Base-by-base conservation (phyloP, 1,140 invertebrate species). In the Drosophila nannoptera region DNA sequence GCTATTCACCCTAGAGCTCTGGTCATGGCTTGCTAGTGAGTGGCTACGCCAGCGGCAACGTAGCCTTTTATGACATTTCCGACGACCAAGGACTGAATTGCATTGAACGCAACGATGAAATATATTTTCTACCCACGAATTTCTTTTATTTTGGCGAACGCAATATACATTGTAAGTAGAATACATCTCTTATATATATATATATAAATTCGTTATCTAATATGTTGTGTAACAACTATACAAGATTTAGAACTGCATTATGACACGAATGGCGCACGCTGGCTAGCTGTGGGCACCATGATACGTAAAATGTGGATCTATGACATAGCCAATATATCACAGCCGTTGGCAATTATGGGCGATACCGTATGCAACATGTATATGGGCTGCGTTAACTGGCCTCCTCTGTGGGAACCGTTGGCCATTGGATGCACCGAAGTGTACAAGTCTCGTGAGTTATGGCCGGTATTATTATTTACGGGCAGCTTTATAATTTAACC, bases 161-260 rank as follows among this genome's bases (percentile, higher is more conserved):
- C 4, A 75, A 73, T 48, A 64, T 89, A 9, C 53, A 64, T n/a
- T 42, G 87, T 89, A 77, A 73, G 71, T 56, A 33, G 7, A 0
- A 43, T 7, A 12, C 6, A 6, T 43, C n/a, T 43, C 0, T 12
- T 54, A 5, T 29, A 7, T 46, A 46, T 45, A n/a, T 11, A 7
- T 31, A 31, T 8, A 7, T 38, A 14, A 43, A 14, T 43, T 14
- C 12, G 7, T 43, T 14, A 43, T 43, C 12, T 43, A 7, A 7
- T 43, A 14, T 62, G 9, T 22, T 22, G 1, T 22, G 22, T 22
- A 22, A n/a, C n/a, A n/a, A 22, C 1, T 22, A 22, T 22, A 22
- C 22, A 22, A 89, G 87, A 32, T 58, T 43, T 89, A 54, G 74
- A 84, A 6, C 29, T 89, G 16, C 87, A 89, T 46, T 89, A 89